Evolutionary conservation across 2,113 vertebrate species (phyloP).

Genomic region (Ursus arctos): DNA sequence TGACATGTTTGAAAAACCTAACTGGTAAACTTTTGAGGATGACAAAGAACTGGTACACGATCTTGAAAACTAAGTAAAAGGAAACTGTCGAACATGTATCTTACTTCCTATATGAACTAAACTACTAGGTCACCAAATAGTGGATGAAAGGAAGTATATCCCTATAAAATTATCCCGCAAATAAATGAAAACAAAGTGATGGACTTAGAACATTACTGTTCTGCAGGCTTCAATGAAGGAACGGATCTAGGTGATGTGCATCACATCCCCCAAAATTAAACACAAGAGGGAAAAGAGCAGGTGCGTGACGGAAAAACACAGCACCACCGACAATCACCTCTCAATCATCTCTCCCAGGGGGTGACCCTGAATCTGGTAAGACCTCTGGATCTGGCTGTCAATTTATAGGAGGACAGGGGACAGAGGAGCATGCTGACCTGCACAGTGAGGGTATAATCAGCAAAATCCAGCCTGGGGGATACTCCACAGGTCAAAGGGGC

Average conservation of each 20-base stretch:
- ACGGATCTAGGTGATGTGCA: background rate
- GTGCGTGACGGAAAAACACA: background rate
- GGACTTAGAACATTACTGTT: background rate
- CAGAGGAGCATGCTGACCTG: background rate
- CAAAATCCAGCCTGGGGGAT: background rate
- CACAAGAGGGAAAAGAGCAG: background rate
- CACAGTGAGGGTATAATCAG: background rate
- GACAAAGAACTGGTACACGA: background rate
- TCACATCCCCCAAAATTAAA: background rate
- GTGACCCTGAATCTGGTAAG: background rate
- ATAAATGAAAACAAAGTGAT: background rate
- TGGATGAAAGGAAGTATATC: background rate
- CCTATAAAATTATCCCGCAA: background rate
- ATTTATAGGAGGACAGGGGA: background rate
- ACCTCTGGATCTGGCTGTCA: background rate
- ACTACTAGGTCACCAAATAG: background rate
- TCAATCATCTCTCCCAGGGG: no score
- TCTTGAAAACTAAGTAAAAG: conserved; percentile 6
- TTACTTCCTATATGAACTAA: background rate
- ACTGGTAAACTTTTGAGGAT: background rate
- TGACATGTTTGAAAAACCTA: background rate
- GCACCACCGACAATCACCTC: background rate
- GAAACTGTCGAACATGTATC: background rate
- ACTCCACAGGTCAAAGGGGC: background rate
- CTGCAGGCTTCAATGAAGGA: background rate